phyloP scores from a whole-genome alignment of 2,888 invertebrate species.

The Leptinotarsa juncta region DNA sequence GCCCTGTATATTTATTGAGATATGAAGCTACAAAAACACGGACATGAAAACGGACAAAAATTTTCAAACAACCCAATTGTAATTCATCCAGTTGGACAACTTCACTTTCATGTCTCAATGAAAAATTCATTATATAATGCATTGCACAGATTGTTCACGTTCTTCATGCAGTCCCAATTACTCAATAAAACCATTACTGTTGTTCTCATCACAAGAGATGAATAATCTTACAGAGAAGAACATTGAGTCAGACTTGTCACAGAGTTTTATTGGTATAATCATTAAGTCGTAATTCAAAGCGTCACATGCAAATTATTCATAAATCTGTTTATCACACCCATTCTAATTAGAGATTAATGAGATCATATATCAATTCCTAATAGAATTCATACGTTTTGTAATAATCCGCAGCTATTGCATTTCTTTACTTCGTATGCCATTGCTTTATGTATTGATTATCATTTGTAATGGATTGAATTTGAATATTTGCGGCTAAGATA shows the following conservation, averaged over 20 bases:
- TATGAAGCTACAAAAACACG: no score
- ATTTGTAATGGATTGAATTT: conserved; percentile 1
- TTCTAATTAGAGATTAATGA: not conserved
- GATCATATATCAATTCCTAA: conserved; percentile 12
- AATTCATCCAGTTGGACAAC: no score
- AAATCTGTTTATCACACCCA: conserved; percentile 13
- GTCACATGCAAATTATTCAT: not conserved
- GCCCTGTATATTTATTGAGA: no score
- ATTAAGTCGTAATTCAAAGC: not conserved
- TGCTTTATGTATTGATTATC: not conserved
- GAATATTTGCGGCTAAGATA: not conserved
- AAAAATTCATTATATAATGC: not conserved
- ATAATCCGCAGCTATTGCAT: not conserved
- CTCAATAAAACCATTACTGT: not conserved
- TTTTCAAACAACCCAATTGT: no score
- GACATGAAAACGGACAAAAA: no score
- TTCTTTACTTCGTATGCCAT: not conserved
- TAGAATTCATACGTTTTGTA: conserved; percentile 10
- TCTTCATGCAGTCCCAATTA: not conserved
- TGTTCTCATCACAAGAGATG: conserved; percentile 4
- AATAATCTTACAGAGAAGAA: not conserved
- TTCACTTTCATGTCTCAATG: no score
- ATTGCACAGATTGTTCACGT: not conserved
- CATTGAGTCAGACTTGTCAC: not conserved
- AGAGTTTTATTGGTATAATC: conserved; percentile 8